Conservation (phyloP, 2,888 invertebrate genomes). For the Heliconius sara region DNA sequence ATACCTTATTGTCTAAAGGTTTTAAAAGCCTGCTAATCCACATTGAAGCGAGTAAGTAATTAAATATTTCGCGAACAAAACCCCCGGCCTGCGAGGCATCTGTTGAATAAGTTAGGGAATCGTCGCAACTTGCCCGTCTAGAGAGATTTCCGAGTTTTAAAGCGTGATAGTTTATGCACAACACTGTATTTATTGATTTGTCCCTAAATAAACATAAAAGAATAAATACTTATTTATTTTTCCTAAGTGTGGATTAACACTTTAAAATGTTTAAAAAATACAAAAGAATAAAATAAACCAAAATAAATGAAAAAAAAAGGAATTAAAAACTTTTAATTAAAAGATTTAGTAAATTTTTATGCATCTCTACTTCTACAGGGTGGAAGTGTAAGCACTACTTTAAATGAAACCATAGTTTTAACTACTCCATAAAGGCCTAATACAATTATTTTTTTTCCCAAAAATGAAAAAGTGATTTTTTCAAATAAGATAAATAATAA, state of each 20-base stretch:
- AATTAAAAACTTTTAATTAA: background rate
- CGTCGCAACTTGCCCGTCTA: conserved; percentile 35
- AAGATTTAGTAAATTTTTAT: too few relatives aligned
- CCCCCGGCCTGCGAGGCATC: conserved; percentile 27
- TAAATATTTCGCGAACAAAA: conserved; percentile 44
- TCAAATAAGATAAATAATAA: too few relatives aligned
- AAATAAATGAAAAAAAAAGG: too few relatives aligned
- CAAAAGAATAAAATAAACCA: background rate
- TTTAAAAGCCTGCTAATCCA: conserved; percentile 22
- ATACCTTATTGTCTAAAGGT: conserved; percentile 16
- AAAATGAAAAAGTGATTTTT: too few relatives aligned
- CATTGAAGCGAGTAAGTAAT: conserved; percentile 40
- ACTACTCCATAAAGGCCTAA: too few relatives aligned
- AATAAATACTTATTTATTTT: too few relatives aligned
- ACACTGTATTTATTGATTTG: background rate
- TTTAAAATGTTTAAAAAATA: too few relatives aligned
- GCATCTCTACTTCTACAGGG: too few relatives aligned
- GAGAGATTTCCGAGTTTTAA: conserved; percentile 12
- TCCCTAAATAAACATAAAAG: background rate
- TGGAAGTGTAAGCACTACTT: too few relatives aligned
- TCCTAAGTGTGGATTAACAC: too few relatives aligned
- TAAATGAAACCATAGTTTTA: too few relatives aligned
- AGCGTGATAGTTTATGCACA: background rate
- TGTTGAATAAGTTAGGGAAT: conserved; percentile 41
- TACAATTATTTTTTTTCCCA: too few relatives aligned